Evolutionary conservation across 2,888 invertebrate species (phyloP).

Genomic region (Melanostoma scalare): DNA sequence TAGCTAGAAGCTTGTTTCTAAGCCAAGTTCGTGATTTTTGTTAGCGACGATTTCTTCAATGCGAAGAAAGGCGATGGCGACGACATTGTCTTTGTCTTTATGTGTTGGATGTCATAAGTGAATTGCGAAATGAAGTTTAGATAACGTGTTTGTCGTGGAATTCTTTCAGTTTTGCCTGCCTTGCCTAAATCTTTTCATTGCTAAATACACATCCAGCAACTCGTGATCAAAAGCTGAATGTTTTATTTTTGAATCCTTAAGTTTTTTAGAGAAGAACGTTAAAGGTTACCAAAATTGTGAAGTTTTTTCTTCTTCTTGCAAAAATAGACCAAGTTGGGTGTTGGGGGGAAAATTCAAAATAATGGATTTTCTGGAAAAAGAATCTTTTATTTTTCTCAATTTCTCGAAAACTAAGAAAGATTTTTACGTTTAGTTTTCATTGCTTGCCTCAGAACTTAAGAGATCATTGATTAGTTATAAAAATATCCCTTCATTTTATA

Average conservation of each 20-base stretch:
- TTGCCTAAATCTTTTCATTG: too few species aligned
- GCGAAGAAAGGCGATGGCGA: constrained; percentile 12
- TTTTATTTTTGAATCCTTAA: constrained; percentile 72
- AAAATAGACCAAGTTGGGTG: too few species aligned
- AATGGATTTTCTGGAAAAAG: too few species aligned
- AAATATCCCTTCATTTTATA: too few species aligned
- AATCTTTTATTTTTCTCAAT: too few species aligned
- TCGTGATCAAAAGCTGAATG: constrained; percentile 75
- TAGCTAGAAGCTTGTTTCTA: constrained; percentile 3
- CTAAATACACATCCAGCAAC: constrained; percentile 74
- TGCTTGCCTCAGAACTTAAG: too few species aligned
- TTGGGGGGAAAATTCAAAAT: too few species aligned
- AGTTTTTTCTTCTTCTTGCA: constrained; percentile 60
- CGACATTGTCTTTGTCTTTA: constrained; percentile 19
- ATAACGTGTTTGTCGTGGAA: constrained; percentile 4
- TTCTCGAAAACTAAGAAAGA: too few species aligned
- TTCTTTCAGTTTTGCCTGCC: constrained; percentile 14
- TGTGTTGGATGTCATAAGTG: constrained; percentile 11
- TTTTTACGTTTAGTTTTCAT: too few species aligned
- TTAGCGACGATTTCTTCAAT: too few species aligned
- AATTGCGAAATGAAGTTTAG: constrained; percentile 27
- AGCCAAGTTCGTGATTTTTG: neutral
- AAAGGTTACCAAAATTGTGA: constrained; percentile 72
- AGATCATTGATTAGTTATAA: too few species aligned
- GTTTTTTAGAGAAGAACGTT: constrained; percentile 75